Evolutionary conservation across 2,113 vertebrate species (phyloP).

Genomic region (Microtus richardsoni): DNA sequence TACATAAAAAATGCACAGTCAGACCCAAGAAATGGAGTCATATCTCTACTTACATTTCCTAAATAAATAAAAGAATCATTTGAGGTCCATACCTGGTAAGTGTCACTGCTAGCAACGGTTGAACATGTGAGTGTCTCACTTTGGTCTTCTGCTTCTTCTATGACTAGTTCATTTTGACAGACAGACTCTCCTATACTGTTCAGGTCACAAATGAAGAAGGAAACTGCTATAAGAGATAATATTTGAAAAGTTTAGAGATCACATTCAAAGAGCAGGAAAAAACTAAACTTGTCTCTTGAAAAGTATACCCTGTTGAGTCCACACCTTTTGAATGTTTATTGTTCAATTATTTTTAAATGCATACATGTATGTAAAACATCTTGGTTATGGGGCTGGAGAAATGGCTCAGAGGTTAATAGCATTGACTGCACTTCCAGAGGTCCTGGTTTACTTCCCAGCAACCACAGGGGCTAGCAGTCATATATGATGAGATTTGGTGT

Average conservation of each 20-base stretch:
- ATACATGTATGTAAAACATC: background rate
- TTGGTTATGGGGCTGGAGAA: background rate
- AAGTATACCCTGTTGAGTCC: background rate
- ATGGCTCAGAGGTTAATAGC: no score
- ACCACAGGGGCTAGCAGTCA: no score
- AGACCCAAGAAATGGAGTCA: background rate
- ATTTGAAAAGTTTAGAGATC: background rate
- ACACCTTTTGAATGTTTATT: background rate
- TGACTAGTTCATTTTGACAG: background rate
- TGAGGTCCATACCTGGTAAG: background rate
- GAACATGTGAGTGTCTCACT: background rate
- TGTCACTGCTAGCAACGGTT: no score
- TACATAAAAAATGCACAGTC: background rate
- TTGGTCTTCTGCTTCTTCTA: background rate
- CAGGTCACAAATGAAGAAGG: background rate
- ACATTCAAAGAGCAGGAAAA: background rate
- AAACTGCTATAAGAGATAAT: background rate
- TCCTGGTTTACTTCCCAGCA: no score
- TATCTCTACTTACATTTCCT: background rate
- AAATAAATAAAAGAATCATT: background rate
- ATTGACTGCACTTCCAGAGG: no score
- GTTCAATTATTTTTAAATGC: background rate
- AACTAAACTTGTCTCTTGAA: background rate
- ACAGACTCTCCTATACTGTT: background rate
- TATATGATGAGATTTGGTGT: no score